A percentile compares a stretch with the other conserved stretches of the same genome.
phyloP scores from a whole-genome alignment of 2,888 invertebrate genomes.

The Gymnocheta viridis region DNA sequence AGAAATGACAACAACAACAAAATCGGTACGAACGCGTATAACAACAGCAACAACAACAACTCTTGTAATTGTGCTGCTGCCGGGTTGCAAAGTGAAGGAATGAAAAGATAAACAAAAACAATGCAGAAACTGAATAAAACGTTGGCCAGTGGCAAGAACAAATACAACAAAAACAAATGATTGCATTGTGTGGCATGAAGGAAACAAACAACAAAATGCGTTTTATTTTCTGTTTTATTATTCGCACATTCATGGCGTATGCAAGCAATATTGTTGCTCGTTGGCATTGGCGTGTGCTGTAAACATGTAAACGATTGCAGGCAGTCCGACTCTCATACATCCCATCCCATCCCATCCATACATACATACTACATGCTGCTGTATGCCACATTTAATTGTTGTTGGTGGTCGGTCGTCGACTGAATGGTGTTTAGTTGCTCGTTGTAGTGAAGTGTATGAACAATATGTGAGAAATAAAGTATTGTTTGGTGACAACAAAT shows the following conservation, averaged over 20 bases:
- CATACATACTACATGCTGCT: background rate
- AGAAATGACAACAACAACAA: background rate
- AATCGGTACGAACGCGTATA: slow-evolving; percentile 35
- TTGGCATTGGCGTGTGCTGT: slow-evolving; percentile 61
- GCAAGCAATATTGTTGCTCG: slow-evolving; percentile 57
- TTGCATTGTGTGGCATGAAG: slow-evolving; percentile 28
- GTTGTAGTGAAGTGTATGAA: background rate
- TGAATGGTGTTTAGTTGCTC: background rate
- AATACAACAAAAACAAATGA: slow-evolving; percentile 12
- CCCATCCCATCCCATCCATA: no score
- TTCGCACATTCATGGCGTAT: slow-evolving; percentile 44
- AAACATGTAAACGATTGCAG: slow-evolving; percentile 39
- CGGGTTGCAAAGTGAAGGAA: slow-evolving; percentile 14
- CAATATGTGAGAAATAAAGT: slow-evolving; percentile 54
- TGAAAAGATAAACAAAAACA: background rate
- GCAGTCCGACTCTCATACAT: background rate
- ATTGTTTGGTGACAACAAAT: slow-evolving; percentile 67
- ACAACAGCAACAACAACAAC: slow-evolving; percentile 23
- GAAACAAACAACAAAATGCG: slow-evolving; percentile 41
- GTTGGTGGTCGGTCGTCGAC: background rate
- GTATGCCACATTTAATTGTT: slow-evolving; percentile 21
- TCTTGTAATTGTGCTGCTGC: slow-evolving; percentile 46
- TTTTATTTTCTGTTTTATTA: slow-evolving; percentile 47
- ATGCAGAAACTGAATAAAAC: slow-evolving; percentile 25
- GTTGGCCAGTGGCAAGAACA: slow-evolving; percentile 46